Conservation (phyloP, 2,888 invertebrate genomes). For the Agonopterix subpropinquella region DNA sequence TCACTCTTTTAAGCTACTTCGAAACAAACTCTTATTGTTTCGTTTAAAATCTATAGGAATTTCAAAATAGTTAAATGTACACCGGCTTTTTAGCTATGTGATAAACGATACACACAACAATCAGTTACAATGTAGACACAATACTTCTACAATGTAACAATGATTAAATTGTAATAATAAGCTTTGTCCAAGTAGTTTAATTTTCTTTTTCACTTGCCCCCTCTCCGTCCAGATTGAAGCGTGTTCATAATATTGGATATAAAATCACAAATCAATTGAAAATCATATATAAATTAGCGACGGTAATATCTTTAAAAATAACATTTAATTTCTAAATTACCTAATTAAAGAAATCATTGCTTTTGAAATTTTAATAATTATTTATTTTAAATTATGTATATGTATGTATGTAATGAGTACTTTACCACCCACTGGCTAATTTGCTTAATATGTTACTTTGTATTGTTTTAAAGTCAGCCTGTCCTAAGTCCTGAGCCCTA, state of each 20-base stretch:
- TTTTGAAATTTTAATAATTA: too few relatives aligned
- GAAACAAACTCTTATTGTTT: too few relatives aligned
- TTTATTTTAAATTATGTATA: too few relatives aligned
- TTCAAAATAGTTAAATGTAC: not conserved
- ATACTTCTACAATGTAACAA: too few relatives aligned
- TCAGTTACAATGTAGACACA: not conserved
- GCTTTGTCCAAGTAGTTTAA: conserved; percentile 17
- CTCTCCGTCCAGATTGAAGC: conserved; percentile 67
- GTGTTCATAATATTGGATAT: conserved; percentile 59
- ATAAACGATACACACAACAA: not conserved
- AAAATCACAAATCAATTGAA: conserved; percentile 33
- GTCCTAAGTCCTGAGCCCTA: too few relatives aligned
- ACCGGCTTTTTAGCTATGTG: not conserved
- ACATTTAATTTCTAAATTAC: conserved; percentile 16
- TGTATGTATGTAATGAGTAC: too few relatives aligned
- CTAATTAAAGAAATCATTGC: too few relatives aligned
- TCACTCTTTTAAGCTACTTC: not conserved
- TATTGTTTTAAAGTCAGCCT: too few relatives aligned
- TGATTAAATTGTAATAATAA: conserved; percentile 1
- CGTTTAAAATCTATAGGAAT: too few relatives aligned
- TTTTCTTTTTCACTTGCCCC: conserved; percentile 48
- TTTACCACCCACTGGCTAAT: conserved; percentile 5
- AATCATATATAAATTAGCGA: conserved; percentile 31
- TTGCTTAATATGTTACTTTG: not conserved
- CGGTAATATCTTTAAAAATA: conserved; percentile 21